Evolutionary conservation across 2,797 vertebrate genomes (phyloP).

Genomic region (Macropodus opercularis): DNA sequence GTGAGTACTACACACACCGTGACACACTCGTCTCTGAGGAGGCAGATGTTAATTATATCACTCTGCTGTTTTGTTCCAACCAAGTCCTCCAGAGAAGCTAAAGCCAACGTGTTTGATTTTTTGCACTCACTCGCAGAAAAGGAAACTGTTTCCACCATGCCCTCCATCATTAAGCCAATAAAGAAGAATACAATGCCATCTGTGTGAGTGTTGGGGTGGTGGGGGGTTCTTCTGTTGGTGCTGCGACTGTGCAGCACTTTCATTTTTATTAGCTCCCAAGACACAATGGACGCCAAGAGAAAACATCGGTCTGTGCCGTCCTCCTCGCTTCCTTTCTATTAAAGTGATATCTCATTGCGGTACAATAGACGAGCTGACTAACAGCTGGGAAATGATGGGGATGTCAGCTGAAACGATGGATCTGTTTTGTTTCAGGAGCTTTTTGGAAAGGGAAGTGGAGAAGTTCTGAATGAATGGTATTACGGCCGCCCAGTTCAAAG

Average conservation of each 20-base stretch:
- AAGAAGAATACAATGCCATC: slow-evolving; percentile 59
- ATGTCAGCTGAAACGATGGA: slow-evolving; percentile 34
- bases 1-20: slow-evolving; percentile 11
- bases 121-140: slow-evolving; percentile 56
- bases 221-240: slow-evolving; percentile 28
- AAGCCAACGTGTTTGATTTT: slow-evolving; percentile 68
- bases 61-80: slow-evolving; percentile 48
- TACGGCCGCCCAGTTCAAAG: neutral
- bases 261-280: slow-evolving; percentile 74
- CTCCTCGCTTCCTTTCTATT: slow-evolving; percentile 65
- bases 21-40: slow-evolving; percentile 42
- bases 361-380: slow-evolving; percentile 56
- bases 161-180: slow-evolving; percentile 76
- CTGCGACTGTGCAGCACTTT: slow-evolving; percentile 50
- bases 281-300: slow-evolving; percentile 61
- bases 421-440: slow-evolving; percentile 28
- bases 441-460: slow-evolving; percentile 8
- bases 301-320: slow-evolving; percentile 58
- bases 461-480: slow-evolving; percentile 2
- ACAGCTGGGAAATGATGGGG: slow-evolving; percentile 57
- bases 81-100: slow-evolving; percentile 57
- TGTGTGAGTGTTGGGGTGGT: slow-evolving; percentile 29
- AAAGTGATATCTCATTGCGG: slow-evolving; percentile 76
- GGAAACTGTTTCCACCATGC: slow-evolving; percentile 54
- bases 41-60: slow-evolving; percentile 69